Base-by-base conservation (phyloP, 2,797 vertebrate genomes). In the Vultur gryphus region DNA sequence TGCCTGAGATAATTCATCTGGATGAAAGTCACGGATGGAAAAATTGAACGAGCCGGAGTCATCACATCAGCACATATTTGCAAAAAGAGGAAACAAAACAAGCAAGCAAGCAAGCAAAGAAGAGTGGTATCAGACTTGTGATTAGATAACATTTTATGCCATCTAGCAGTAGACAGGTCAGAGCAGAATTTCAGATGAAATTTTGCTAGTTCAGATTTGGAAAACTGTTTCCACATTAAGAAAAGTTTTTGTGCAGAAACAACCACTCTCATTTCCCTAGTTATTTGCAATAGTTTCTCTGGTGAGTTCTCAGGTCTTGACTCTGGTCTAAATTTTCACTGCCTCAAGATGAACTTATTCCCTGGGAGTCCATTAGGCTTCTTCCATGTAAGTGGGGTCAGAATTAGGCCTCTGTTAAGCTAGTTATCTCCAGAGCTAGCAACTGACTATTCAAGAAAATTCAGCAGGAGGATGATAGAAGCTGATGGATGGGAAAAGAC, bases 321-420 rank as follows among this genome's bases (percentile, higher is more conserved):
- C 73, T 93, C 65, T 81, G 58, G 46, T 75, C 90, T 96, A 92
- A 90, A 65, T 94, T 93, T 95, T 93, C 61, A 88, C 41, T 92
- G 66, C 48, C 73, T 87, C 28, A 51, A 49, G 77, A 96, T 72
- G 58, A 91, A 82, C 39, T 62, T 76, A 54, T 65, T 92, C 90
- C 73, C 66, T 72, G 10, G 21, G 31, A 70, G 6, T 57, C 35
- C 59, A 84, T 84, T 89, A 84, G 35, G 23, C 25, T 96, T 84
- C 69, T 84, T 90, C 86, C 77, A 72, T 84, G 41, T 69, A 94
- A 91, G 65, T 75, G 57, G 57, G 80, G 77, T 95, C 90, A 96
- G 84, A 90, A 87, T 76, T 61, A 82, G 55, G 46, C 48, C 69
- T 88, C 87, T 92, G 67, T 85, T 92, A 94, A 94, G 37, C 28